phyloP scores from a whole-genome alignment of 2,888 invertebrate genomes.

The Phragmatobia fuliginosa region DNA sequence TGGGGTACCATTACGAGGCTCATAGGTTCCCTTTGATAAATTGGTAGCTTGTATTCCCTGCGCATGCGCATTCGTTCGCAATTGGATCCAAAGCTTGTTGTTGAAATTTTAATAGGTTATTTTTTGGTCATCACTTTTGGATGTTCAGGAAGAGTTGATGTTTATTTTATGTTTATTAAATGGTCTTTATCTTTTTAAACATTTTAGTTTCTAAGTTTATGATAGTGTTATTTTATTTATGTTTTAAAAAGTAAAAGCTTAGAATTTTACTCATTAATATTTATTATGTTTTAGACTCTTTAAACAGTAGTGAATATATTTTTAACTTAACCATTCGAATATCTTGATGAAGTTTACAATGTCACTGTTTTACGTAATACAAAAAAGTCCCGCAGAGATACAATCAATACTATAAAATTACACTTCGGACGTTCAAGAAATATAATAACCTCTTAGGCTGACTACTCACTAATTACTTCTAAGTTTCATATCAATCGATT shows the following conservation, averaged over 20 bases:
- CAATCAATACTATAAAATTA: neutral
- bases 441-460: too few species aligned
- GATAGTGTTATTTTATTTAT: constrained; percentile 10
- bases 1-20: constrained; percentile 71
- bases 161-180: constrained; percentile 34
- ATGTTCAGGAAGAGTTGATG: constrained; percentile 37
- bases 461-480: too few species aligned
- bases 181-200: constrained; percentile 16
- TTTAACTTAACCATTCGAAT: neutral
- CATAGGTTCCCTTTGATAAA: constrained; percentile 72
- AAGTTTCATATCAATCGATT: too few species aligned
- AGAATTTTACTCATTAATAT: too few species aligned
- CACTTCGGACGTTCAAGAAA: too few species aligned
- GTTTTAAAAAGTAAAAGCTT: neutral
- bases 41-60: constrained; percentile 72
- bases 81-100: constrained; percentile 63
- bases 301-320: neutral
- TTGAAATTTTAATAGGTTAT: constrained; percentile 51
- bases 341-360: neutral
- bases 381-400: neutral
- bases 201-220: constrained; percentile 15
- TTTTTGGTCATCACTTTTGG: constrained; percentile 33
- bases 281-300: neutral
- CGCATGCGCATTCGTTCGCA: constrained; percentile 66
- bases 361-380: too few species aligned